Evolutionary conservation across 1,140 invertebrate species (phyloP).

Genomic region (Drepana arcuata): DNA sequence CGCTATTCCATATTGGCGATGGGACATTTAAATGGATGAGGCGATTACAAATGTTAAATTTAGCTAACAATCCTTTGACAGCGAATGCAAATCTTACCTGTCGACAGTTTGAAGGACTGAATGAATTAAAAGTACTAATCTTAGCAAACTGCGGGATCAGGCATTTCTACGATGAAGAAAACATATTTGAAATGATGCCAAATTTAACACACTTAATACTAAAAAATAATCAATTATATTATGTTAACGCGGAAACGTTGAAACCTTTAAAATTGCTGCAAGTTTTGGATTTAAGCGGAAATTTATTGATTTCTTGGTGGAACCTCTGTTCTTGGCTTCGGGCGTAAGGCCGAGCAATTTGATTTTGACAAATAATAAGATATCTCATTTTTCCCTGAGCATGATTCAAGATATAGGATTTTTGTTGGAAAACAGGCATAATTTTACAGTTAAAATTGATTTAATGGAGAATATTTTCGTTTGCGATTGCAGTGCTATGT

Average conservation of each 20-base stretch:
- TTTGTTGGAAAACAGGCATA: constrained; percentile 40
- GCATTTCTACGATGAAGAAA: constrained; percentile 52
- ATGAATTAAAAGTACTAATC: constrained; percentile 61
- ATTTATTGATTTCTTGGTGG: constrained; percentile 68
- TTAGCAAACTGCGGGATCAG: constrained; percentile 67
- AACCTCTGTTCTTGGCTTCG: constrained; percentile 52
- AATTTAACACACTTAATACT: constrained; percentile 66
- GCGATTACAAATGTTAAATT: constrained; percentile 64
- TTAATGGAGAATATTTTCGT: constrained; percentile 70
- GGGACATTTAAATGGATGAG: constrained; percentile 53
- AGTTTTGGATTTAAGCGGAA: constrained; percentile 65
- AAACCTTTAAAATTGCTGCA: constrained; percentile 54
- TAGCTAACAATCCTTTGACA: constrained; percentile 70
- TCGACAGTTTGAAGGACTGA: constrained; percentile 62
- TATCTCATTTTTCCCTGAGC: constrained; percentile 66
- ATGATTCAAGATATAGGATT: constrained; percentile 73
- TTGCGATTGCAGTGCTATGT: constrained; percentile 69
- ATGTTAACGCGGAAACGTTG: constrained; percentile 52
- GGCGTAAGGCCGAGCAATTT: constrained; percentile 46
- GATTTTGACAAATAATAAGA: constrained; percentile 68
- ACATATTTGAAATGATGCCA: constrained; percentile 68
- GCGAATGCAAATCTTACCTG: constrained; percentile 42
- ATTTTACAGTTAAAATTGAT: constrained; percentile 43
- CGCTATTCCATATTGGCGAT: constrained; percentile 60
- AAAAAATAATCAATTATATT: constrained; percentile 62